Base-by-base conservation (phyloP, 2,113 vertebrate species). In the Sitta europaea region DNA sequence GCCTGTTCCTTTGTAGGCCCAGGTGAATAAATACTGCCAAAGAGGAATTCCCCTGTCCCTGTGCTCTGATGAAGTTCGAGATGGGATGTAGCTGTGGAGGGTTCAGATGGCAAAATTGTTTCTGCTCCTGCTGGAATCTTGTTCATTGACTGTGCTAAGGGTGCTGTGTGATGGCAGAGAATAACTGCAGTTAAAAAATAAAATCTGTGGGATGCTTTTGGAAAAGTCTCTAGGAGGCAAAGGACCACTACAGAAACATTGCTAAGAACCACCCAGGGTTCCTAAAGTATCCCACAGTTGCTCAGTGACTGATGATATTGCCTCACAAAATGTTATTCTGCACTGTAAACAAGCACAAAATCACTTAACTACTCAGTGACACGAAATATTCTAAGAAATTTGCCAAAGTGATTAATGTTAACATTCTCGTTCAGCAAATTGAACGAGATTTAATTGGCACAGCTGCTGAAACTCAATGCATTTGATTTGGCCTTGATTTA, bases 391-490 rank as follows among this genome's bases (percentile, higher is more conserved):
- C 68, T 11, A 58, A 94, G 88, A 88, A 94, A 91, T 86, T 90
- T 92, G 86, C 91, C 79, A 51, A 74, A 94, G 76, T 88, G 86
- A 95, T 94, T 86, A 86, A 95, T 92, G 88, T 54, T 84, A 90
- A 77, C 0, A 20, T 83, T 93, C 86, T 73, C 66, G 75, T 77
- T 94, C 76, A 80, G 83, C 83, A 93, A 93, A 94, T 92, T 62
- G 83, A 94, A 66, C 70, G 83, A 78, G 92, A 55, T 91, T 88
- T 95, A 92, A 88, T 81, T 89, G 92, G 80, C 68, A 74, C 88
- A 88, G 91, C 92, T 94, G 94, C 90, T 80, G 85, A n/a, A 72
- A 53, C 90, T 95, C 77, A 67, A 9, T 55, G 77, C 48, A 7
- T 93, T 85, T 90, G 90, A 87, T 93, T 87, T 94, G 92, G 67